Base-by-base conservation (phyloP, 1,140 invertebrate species). In the Agrilus planipennis region DNA sequence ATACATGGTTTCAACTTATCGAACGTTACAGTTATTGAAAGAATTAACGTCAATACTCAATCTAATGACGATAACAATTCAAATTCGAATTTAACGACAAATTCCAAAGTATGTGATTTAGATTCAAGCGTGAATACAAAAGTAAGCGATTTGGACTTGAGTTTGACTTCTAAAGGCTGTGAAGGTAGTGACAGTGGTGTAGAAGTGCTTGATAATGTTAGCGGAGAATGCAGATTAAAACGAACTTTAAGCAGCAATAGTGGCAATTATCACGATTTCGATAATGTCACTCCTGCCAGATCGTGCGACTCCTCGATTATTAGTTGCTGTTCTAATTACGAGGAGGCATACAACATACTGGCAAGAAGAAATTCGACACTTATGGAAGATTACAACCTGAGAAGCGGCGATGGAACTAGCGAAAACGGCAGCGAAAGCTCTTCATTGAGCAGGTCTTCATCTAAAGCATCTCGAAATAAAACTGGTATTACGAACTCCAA, bases 161-260 rank as follows among this genome's bases (percentile, higher is more conserved):
- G 15, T 14, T 23, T 41, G n/a, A 44, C 44, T 37, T 22, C 19
- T 7, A 41, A 23, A 12, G 47, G 49, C 2, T 59, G 69, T 42
- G 77, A 82, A 41, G 83, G 81, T 19, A 84, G 80, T 52, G 82
- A 85, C 53, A 84, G 81, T 50, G 81, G 81, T 1, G 77, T 85
- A 2, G 82, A 84, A 52, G 69, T 76, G 7, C 73, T 77, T 21
- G 77, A 68, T 32, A 57, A 55, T 2, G 66, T 67, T 41, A 60
- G 63, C 9, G 51, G 54, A 7, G 6, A 19, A 19, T 61, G 60
- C 54, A 61, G 64, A 9, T 44, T 63, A 29, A 61, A 68, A 28
- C 58, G 71, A 34, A 64, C 65, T 17, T 52, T 69, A 16, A 73
- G 71, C 49, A 67, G 63, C 22, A 73, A 68, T 45, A 75, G 77